Conservation (phyloP, 2,797 vertebrate genomes). For the Coracias cyanogaster region DNA sequence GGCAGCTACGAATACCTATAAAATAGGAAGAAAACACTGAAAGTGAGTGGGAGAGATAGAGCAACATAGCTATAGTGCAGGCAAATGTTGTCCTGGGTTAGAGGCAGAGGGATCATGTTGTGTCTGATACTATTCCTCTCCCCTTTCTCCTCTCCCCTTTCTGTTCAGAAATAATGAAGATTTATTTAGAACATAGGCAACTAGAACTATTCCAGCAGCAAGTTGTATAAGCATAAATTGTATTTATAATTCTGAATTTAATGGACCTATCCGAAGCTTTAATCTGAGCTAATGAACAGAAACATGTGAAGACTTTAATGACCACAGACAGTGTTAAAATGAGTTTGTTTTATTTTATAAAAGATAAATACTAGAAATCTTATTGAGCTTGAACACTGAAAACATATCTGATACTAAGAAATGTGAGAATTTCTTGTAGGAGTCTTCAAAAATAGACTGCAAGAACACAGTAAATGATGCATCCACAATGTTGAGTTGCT, state of each 20-base stretch:
- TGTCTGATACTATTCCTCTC: not conserved
- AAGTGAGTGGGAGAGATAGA: not conserved
- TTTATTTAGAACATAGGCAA: not conserved
- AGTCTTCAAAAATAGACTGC: not conserved
- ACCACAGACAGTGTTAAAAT: not conserved
- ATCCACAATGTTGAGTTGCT: not conserved
- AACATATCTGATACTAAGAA: not conserved
- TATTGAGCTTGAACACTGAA: not conserved
- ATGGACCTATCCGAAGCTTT: not conserved
- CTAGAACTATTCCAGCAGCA: not conserved
- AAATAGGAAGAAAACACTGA: not conserved
- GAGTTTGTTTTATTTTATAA: not conserved
- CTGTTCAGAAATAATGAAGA: not conserved
- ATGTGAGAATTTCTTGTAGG: not conserved
- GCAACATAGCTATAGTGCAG: not conserved
- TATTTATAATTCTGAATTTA: not conserved
- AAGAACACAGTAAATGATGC: not conserved
- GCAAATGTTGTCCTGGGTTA: not conserved
- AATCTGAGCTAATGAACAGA: not conserved
- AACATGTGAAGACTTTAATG: not conserved
- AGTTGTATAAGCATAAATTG: not conserved
- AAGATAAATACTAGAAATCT: not conserved
- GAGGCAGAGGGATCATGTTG: not conserved
- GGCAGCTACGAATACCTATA: not conserved
- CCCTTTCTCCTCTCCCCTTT: not conserved